Evolutionary conservation across 2,888 invertebrate genomes (phyloP), one percentile per base, ranked within the genome.

Genomic region (Morpho helenor): DNA sequence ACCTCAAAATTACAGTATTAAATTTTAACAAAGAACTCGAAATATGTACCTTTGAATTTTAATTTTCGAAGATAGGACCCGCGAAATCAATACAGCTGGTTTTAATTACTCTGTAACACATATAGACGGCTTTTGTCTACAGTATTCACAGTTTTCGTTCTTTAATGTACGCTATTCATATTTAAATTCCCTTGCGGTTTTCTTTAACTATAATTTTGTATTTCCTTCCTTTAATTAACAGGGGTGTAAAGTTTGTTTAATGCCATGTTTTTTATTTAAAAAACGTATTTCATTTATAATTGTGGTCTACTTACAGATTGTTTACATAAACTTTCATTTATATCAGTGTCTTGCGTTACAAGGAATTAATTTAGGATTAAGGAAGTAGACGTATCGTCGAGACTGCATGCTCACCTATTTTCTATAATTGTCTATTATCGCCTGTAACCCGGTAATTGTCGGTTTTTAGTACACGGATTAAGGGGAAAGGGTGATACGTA

Each of bases 1-100:
- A 79, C 80, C 75, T 76, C 79, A 78, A 80, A 84, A 83, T 84
- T 78, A 80, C 71, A 73, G 74, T 80, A 77, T 77, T 76, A 76
- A 79, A 73, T 71, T 75, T 68, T 61, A 68, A 79, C 76, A 85
- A 85, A 79, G 75, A 75, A 65, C 62, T 62, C 68, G 72, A 77
- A 79, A 75, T 73, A 70, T 66, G 69, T 70, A 72, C 67, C 67
- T 72, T 70, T 68, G 60, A 69, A 69, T 74, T 76, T 68, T 67
- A 61, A 64, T 68, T 65, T 70, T 70, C 60, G 64, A 62, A 66
- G 61, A 69, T 71, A 65, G 64, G 65, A 68, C 67, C 63, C 70
- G 71, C 72, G 69, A 77, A 80, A 79, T 77, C 74, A 77, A 82
- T 77, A 78, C 72, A 69, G 69, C 73, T 75, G 62, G 63, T 68